These are phyloP conservation scores for Myrmecobius fasciatus DNA, from an alignment of 2,113 vertebrate species.

Conservation along the genomic window DNA sequence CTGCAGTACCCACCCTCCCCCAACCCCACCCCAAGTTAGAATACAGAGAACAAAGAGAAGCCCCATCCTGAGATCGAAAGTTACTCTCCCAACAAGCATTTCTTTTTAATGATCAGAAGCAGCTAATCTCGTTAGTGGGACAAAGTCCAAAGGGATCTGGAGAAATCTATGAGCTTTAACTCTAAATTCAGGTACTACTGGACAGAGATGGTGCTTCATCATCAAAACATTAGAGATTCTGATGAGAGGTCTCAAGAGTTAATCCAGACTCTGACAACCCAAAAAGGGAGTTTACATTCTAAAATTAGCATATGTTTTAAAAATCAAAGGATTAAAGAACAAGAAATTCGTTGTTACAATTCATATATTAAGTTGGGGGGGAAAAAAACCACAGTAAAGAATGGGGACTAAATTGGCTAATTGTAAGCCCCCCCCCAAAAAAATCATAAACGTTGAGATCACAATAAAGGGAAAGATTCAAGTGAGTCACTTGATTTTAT, in stretches of 20 bases:
- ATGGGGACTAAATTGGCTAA: constrained; percentile 11
- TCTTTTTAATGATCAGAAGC: constrained; percentile 20
- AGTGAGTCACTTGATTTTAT: constrained; percentile 50
- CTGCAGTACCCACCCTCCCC: constrained; percentile 51
- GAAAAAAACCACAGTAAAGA: not conserved
- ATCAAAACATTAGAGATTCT: constrained; percentile 23
- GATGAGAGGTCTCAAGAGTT: not conserved
- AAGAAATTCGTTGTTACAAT: constrained; percentile 24
- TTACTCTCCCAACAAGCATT: not conserved
- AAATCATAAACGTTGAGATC: constrained; percentile 28
- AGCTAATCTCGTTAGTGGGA: not conserved
- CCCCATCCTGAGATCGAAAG: not conserved
- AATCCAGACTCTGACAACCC: constrained; percentile 50
- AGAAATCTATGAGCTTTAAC: constrained; percentile 34
- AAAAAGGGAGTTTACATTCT: constrained; percentile 35
- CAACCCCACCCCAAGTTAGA: constrained; percentile 43
- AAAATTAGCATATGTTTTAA: constrained; percentile 40
- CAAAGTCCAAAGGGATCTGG: not conserved
- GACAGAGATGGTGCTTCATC: constrained; percentile 11
- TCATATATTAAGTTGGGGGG: not conserved
- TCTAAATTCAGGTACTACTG: constrained; percentile 28
- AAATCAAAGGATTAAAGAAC: not conserved
- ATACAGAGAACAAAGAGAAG: constrained; percentile 63
- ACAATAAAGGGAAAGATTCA: constrained; percentile 41
- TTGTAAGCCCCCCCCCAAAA: constrained; percentile 34